Evolutionary conservation across 1,140 invertebrate genomes (phyloP).

Genomic region (Lutraria rhynchaena): DNA sequence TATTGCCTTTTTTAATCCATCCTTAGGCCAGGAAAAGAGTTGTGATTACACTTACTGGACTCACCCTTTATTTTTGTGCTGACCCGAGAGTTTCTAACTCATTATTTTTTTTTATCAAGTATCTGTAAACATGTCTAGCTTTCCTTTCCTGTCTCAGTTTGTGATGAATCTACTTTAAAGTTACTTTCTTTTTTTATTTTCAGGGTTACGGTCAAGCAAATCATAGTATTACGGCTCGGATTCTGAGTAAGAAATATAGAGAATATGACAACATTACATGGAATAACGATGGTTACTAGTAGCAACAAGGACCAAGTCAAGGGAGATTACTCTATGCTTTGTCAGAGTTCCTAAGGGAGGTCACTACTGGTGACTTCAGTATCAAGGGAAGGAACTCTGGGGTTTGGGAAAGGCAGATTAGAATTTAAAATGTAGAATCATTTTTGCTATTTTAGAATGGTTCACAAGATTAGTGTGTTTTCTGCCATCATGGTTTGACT

Average conservation of each 20-base stretch:
- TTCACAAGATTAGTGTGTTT: too few species aligned
- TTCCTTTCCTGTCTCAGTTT: too few species aligned
- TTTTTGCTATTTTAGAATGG: too few species aligned
- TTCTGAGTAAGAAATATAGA: constrained; percentile 89
- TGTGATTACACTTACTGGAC: too few species aligned
- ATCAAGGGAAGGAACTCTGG: constrained; percentile 28
- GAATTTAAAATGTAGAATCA: neutral
- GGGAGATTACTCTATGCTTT: constrained; percentile 38
- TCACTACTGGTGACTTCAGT: constrained; percentile 26
- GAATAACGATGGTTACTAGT: constrained; percentile 91
- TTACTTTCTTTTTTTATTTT: constrained; percentile 66
- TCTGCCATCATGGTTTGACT: too few species aligned
- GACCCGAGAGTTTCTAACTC: too few species aligned
- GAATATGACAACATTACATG: constrained; percentile 88
- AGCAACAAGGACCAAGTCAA: constrained; percentile 27
- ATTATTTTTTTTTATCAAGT: too few species aligned
- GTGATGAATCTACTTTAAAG: too few species aligned
- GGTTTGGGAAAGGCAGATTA: neutral
- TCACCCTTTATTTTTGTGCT: too few species aligned
- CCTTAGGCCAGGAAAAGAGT: too few species aligned
- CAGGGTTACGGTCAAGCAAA: constrained; percentile 93
- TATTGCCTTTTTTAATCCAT: too few species aligned
- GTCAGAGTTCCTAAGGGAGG: constrained; percentile 9
- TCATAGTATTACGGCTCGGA: constrained; percentile 88
- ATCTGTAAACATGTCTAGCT: too few species aligned